Percentiles rank a stretch among this genome's conserved stretches.
Conservation (phyloP, 2,113 vertebrate genomes). For the Leptodactylus fuscus region DNA sequence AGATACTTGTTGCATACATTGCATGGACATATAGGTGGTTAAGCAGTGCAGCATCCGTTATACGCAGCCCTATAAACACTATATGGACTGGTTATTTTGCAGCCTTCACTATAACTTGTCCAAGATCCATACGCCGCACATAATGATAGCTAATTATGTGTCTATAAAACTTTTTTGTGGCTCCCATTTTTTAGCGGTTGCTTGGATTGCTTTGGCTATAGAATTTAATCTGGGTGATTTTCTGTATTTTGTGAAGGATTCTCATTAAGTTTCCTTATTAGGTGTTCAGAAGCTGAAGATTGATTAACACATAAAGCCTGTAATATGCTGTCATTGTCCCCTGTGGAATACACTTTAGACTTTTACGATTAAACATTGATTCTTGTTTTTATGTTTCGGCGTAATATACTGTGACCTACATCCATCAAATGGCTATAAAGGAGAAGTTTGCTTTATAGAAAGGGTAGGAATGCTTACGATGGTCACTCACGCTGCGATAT, state of each 20-base stretch:
- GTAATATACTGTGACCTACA: constrained; percentile 48
- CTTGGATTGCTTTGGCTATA: constrained; percentile 4
- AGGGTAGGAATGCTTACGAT: not conserved
- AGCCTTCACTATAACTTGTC: not conserved
- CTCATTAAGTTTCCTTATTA: constrained; percentile 48
- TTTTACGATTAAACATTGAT: constrained; percentile 59
- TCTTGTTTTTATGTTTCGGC: constrained; percentile 35
- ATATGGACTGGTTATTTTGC: not conserved
- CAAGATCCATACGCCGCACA: not conserved
- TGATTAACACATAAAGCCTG: constrained; percentile 53
- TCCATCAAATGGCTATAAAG: constrained; percentile 33
- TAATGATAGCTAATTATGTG: constrained; percentile 15
- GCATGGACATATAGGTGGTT: too few species aligned
- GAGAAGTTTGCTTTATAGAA: constrained; percentile 16
- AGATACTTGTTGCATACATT: too few species aligned
- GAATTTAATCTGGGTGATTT: constrained; percentile 8
- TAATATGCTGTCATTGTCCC: constrained; percentile 40
- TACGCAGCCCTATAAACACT: too few species aligned
- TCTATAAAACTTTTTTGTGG: constrained; percentile 3
- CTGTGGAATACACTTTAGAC: constrained; percentile 48
- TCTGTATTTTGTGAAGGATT: constrained; percentile 23
- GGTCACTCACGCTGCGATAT: constrained; percentile 1
- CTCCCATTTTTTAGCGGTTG: constrained; percentile 3
- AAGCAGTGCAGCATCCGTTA: too few species aligned
- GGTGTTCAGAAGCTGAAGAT: constrained; percentile 15